These are phyloP conservation scores for Allobates femoralis DNA, from an alignment of 2,797 vertebrate species.

Conservation along the genomic window DNA sequence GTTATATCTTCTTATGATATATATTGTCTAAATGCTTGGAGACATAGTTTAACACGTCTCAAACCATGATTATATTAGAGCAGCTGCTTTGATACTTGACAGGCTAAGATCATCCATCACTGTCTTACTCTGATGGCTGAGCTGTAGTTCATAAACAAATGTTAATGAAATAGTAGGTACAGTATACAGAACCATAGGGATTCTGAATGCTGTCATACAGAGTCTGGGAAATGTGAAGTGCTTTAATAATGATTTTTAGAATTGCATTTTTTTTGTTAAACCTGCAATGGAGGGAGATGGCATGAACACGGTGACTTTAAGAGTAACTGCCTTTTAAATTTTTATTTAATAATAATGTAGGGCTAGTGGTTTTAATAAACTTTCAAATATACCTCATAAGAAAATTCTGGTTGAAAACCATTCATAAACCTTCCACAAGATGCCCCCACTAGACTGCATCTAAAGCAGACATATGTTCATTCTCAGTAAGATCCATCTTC, in stretches of 20 bases:
- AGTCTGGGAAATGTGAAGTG: not conserved
- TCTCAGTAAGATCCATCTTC: too few relatives aligned
- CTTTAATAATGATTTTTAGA: not conserved
- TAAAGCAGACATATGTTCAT: too few relatives aligned
- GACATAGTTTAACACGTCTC: not conserved
- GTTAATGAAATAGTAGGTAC: conserved; percentile 1
- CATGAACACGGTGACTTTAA: too few relatives aligned
- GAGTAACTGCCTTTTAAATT: too few relatives aligned
- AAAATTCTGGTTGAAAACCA: too few relatives aligned
- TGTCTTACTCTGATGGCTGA: not conserved
- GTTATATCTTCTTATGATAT: not conserved
- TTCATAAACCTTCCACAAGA: too few relatives aligned
- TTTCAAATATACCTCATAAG: too few relatives aligned
- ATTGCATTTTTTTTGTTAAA: not conserved
- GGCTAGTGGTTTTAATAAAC: too few relatives aligned
- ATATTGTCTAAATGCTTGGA: not conserved
- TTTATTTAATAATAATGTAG: too few relatives aligned
- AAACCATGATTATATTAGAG: not conserved
- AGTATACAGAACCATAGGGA: not conserved
- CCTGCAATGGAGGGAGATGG: not conserved
- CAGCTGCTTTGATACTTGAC: not conserved
- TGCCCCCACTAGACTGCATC: too few relatives aligned
- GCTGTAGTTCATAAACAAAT: not conserved
- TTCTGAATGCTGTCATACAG: not conserved
- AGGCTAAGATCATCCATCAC: not conserved